Percentiles rank a stretch among this genome's conserved stretches.
phyloP scores from a whole-genome alignment of 2,113 vertebrate species.

The Cavia porcellus region DNA sequence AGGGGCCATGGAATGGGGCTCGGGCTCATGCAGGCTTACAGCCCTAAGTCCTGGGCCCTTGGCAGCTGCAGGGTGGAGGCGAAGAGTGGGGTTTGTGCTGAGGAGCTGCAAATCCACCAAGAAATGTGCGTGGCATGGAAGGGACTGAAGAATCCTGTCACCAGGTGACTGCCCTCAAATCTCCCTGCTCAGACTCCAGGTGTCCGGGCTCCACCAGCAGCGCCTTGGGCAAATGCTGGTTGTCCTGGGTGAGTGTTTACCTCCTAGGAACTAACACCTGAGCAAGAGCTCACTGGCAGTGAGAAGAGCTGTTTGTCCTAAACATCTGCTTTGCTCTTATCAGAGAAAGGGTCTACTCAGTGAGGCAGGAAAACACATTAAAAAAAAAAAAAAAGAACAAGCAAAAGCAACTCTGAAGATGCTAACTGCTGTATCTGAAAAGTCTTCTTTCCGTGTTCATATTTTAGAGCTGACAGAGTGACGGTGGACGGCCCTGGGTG shows the following conservation, averaged over 20 bases:
- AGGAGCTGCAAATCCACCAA: too few relatives aligned
- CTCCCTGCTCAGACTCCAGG: background rate
- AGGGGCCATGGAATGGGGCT: rapidly evolving
- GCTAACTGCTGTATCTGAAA: conserved; percentile 57
- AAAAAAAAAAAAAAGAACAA: background rate
- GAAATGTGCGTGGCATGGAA: too few relatives aligned
- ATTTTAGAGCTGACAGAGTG: conserved; percentile 64
- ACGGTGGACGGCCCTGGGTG: conserved; percentile 45
- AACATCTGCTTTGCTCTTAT: background rate
- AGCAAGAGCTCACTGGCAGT: conserved; percentile 21
- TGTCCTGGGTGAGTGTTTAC: conserved; percentile 5
- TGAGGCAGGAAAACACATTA: background rate
- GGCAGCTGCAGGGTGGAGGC: rapidly evolving
- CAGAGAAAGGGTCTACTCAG: background rate
- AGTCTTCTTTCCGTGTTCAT: conserved; percentile 52
- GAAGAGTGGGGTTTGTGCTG: background rate
- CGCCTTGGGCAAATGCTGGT: background rate
- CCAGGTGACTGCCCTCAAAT: too few relatives aligned
- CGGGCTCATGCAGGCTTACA: rapidly evolving
- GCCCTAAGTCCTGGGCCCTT: rapidly evolving
- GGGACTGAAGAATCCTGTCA: rapidly evolving
- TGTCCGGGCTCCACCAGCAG: rapidly evolving
- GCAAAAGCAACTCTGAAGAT: conserved; percentile 45
- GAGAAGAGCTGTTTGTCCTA: conserved; percentile 5
- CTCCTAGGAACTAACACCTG: conserved; percentile 58